Conservation (phyloP, 1,140 invertebrate genomes). For the Goniozus legneri region DNA sequence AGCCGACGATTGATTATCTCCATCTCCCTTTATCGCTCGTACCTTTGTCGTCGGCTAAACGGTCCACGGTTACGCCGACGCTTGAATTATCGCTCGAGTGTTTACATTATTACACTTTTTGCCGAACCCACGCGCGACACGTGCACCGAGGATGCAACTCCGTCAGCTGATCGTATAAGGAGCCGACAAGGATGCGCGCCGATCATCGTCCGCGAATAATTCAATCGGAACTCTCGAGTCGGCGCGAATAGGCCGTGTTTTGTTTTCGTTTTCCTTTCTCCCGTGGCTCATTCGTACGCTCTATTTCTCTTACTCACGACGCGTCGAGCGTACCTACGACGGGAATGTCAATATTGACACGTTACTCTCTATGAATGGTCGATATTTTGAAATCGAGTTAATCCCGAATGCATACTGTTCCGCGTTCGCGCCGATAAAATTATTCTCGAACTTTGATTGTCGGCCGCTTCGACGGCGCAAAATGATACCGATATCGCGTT, state of each 20-base stretch:
- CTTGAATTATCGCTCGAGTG: constrained; percentile 3
- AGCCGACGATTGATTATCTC: neutral
- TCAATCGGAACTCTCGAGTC: constrained; percentile 16
- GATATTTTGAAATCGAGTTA: neutral
- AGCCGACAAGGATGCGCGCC: constrained; percentile 25
- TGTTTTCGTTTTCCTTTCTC: neutral
- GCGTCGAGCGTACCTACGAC: too few species aligned
- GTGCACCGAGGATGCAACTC: constrained; percentile 17
- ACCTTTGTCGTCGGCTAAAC: neutral
- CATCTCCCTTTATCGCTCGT: neutral
- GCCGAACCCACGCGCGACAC: constrained; percentile 17
- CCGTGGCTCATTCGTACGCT: neutral
- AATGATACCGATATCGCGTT: neutral
- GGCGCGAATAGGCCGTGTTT: constrained; percentile 6
- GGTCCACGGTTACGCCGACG: constrained; percentile 12
- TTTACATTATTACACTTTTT: constrained; percentile 11
- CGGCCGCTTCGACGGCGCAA: neutral
- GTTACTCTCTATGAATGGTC: neutral
- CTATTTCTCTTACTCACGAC: too few species aligned
- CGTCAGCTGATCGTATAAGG: constrained; percentile 23
- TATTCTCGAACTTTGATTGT: neutral
- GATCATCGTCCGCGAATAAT: constrained; percentile 8
- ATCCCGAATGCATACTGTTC: neutral
- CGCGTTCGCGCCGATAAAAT: neutral
- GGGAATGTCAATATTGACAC: neutral